Evolutionary conservation across 2,797 vertebrate species (phyloP).

Genomic region (Allobates femoralis): DNA sequence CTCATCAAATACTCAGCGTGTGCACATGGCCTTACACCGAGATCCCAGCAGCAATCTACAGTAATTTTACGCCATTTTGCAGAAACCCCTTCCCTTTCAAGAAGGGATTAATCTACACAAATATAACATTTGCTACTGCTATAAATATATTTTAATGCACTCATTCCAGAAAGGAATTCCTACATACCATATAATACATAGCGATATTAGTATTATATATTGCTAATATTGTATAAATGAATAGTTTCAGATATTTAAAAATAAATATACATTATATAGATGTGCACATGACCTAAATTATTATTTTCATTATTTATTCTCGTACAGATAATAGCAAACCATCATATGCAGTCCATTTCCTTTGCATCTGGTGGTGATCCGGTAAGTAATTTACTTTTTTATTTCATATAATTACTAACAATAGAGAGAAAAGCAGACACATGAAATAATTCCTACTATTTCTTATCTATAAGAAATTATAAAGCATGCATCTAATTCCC

Average conservation of each 20-base stretch:
- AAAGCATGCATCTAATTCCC: too few species aligned
- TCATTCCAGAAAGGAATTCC: too few species aligned
- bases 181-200: too few species aligned
- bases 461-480: not conserved
- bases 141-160: too few species aligned
- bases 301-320: slow-evolving; percentile 57
- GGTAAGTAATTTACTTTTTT: slow-evolving; percentile 78
- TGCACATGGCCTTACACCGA: too few species aligned
- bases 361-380: slow-evolving; percentile 97
- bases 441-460: not conserved
- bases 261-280: not conserved
- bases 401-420: not conserved
- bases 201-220: not conserved
- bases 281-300: too few species aligned
- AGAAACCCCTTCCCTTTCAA: too few species aligned
- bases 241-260: not conserved
- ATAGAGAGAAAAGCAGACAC: not conserved
- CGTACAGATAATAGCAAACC: slow-evolving; percentile 95
- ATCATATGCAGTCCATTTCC: slow-evolving; percentile 99
- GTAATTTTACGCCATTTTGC: too few species aligned
- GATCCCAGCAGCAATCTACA: too few species aligned
- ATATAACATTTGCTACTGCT: too few species aligned
- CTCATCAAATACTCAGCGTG: too few species aligned
- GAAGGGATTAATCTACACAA: too few species aligned
- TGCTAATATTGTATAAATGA: not conserved